Conservation (phyloP, 2,113 vertebrate species). For the Piprites chloris region DNA sequence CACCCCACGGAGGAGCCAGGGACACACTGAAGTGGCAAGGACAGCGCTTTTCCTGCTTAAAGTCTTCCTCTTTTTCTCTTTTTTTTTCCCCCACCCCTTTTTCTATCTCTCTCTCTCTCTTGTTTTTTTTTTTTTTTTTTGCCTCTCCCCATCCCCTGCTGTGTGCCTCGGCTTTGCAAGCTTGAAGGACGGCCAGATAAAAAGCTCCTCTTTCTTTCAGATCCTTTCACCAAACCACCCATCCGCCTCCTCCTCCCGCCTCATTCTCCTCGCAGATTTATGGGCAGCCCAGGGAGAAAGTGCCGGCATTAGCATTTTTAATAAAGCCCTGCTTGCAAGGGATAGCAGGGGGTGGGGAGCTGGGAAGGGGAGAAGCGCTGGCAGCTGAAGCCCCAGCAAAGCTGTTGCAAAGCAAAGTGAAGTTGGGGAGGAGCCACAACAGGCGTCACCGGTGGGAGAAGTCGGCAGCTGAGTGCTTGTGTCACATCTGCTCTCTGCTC, state of each 20-base stretch:
- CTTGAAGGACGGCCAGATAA: conserved; percentile 58
- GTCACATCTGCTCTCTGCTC: background rate
- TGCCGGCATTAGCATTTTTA: conserved; percentile 69
- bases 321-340: conserved; percentile 62
- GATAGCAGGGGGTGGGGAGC: background rate
- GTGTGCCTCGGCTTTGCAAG: background rate
- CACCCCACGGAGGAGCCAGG: background rate
- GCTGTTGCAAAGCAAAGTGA: background rate
- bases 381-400: background rate
- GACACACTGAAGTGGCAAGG: conserved; percentile 7
- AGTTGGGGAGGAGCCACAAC: rapidly evolving
- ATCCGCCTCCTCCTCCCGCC: conserved; percentile 8
- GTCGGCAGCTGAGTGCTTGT: rapidly evolving
- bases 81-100: background rate
- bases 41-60: conserved; percentile 44
- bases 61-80: background rate
- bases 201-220: conserved; percentile 57
- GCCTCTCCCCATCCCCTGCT: background rate
- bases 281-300: conserved; percentile 56
- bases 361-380: background rate
- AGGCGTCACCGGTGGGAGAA: rapidly evolving
- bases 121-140: background rate
- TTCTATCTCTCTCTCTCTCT: background rate
- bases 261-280: conserved; percentile 29
- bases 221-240: conserved; percentile 35